A percentile compares a stretch with the other conserved stretches of the same genome.
phyloP scores from a whole-genome alignment of 2,113 vertebrate species.

The Camelus dromedarius region DNA sequence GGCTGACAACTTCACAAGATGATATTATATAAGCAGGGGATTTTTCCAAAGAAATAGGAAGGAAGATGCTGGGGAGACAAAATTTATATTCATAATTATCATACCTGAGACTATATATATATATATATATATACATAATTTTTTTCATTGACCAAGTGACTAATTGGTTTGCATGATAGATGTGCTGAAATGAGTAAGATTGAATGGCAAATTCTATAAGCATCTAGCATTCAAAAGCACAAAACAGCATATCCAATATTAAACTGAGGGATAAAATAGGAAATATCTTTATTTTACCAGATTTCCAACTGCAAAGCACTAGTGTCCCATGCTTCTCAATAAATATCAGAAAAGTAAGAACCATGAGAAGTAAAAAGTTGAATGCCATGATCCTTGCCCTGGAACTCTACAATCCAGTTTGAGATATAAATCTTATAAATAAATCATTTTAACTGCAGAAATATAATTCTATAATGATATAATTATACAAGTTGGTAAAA shows the following conservation, averaged over 20 bases:
- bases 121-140: not conserved
- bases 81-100: not conserved
- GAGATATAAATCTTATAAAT: not conserved
- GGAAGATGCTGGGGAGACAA: not conserved
- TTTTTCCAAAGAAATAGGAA: not conserved
- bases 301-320: not conserved
- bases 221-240: not conserved
- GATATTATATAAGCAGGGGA: not conserved
- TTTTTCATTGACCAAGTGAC: not conserved
- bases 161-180: not conserved
- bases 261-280: not conserved
- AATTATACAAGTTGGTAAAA: not conserved
- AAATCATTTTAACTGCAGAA: conserved; percentile 9
- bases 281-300: not conserved
- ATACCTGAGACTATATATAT: not conserved
- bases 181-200: not conserved
- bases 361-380: not conserved
- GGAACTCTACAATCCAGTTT: not conserved
- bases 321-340: not conserved
- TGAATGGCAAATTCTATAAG: not conserved
- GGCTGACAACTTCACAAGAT: not conserved
- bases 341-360: not conserved
- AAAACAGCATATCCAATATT: not conserved
- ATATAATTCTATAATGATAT: not conserved
- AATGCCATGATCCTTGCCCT: not conserved